Base-by-base conservation (phyloP, 2,888 invertebrate species). In the Perizoma affinitatum region DNA sequence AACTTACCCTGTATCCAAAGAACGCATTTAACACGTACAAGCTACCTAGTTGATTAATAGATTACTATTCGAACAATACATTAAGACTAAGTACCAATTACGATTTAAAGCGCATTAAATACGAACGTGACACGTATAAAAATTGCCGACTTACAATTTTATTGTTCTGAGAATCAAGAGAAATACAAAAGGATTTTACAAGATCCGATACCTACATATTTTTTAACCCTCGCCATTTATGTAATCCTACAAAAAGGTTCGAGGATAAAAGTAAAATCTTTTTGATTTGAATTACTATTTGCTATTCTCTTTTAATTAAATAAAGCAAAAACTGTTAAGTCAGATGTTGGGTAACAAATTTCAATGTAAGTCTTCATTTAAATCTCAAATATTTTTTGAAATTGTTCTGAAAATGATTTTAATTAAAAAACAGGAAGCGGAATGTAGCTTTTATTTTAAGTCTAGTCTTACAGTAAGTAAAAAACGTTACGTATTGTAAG, bases 221-320 rank as follows among this genome's bases (percentile, higher is more conserved):
- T 54, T 9, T 43, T 47, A 60, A 64, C 60, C 57, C 57, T 58
- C 52, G 41, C 54, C 51, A 64, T 58, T 56, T 59, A 54, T 54
- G 34, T 35, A 60, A 58, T n/a, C 47, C 54, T 54, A 59, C 42
- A 64, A 63, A 66, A 64, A 63, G 60, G 57, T 46, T 66, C 51
- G 65, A 58, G 59, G 58, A 65, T 22, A 22, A 22, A 63, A 66
- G 63, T 64, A 63, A 70, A 72, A 65, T 64, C 58, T 68, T 70
- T 74, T 66, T 68, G 63, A 63, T 67, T 65, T 63, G 46, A 59
- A 55, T 51, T 67, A 63, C 70, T 67, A 63, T 63, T 67, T 64
- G 64, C 66, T 58, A 65, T 67, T 60, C 62, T 59, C 70, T 71
- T 74, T 75, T 75, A 78, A 76, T 78, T 73, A 73, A 78, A 72